Conservation (phyloP, 1,140 invertebrate genomes). For the Drosophila kurseongensis region DNA sequence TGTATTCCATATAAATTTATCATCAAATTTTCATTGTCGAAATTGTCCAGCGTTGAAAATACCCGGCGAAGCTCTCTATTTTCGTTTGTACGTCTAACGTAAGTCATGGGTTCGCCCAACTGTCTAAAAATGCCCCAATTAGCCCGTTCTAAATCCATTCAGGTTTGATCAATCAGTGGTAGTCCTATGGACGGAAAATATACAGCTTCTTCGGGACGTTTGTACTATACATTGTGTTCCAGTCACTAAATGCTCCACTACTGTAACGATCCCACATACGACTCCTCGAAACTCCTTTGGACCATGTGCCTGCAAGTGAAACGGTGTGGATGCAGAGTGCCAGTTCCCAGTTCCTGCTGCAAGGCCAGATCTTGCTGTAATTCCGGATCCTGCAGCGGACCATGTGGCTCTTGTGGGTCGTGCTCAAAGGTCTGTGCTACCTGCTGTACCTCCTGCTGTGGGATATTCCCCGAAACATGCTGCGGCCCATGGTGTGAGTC, state of each 20-base stretch:
- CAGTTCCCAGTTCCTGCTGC: conserved; percentile 1
- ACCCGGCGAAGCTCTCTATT: conserved; percentile 9
- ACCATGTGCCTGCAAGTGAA: conserved; percentile 19
- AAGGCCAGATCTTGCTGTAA: not conserved
- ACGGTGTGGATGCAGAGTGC: conserved; percentile 8
- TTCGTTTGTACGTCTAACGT: conserved; percentile 21
- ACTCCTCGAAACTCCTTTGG: conserved; percentile 1
- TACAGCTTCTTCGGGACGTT: conserved; percentile 14
- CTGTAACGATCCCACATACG: conserved; percentile 8
- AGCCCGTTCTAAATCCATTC: not conserved
- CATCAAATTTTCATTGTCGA: conserved; percentile 11
- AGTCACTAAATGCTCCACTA: not conserved
- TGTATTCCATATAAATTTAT: too few species aligned
- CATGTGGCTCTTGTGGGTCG: not conserved
- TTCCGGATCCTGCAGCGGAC: not conserved
- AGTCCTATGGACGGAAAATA: conserved; percentile 17
- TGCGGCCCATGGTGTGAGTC: conserved; percentile 23
- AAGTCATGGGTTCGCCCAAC: conserved; percentile 9
- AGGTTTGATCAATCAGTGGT: conserved; percentile 3
- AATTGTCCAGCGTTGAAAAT: not conserved
- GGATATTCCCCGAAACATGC: conserved; percentile 25
- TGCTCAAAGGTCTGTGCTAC: conserved; percentile 18
- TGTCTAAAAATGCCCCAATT: too few species aligned
- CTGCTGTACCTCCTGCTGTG: conserved; percentile 41
- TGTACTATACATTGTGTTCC: not conserved